Evolutionary conservation across 2,113 vertebrate species (phyloP), one percentile per base, ranked within the genome.

Genomic region (Marmota monax): DNA sequence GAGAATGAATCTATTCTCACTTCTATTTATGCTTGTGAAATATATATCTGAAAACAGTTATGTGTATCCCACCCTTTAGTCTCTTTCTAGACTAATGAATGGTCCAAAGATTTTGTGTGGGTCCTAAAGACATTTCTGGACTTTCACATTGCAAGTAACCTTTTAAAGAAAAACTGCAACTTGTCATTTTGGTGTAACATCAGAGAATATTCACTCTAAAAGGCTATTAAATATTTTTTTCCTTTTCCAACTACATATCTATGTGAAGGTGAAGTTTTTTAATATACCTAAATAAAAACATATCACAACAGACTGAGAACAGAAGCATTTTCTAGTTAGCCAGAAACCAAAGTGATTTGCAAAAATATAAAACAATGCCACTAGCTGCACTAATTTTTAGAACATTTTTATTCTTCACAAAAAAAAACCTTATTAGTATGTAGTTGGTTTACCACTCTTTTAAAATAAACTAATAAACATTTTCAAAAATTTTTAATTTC

Each of bases 311-410:
- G 23, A 92, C 9, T 25, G 48, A 96, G 91, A 95, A 22, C 18
- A 93, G 90, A 90, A 88, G n/a, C 42, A 95, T 96, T 89, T 94
- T 90, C 48, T 58, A 74, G 7, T 42, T 86, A 83, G 74, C 18
- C 39, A 86, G 61, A 97, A 97, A 83, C 82, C 32, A 76, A 95
- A 95, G 39, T 77, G 39, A 84, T 78, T 74, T 73, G 18, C 48
- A 94, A 97, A 96, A 94, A 85, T 63, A 76, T 32, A 93, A 78
- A 58, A 83, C 25, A 95, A 73, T 53, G 69, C n/a, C 61, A 85
- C 42, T 65, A 92, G 23, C 25, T 56, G 77, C 53, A 84, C 74
- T 91, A 48, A 86, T 65, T 92, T 79, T 96, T 90, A 80, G 37
- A 84, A 95, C 13, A 74, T 58, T 90, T 77, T 74, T 93, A 67